phyloP scores from a whole-genome alignment of 23 tunicate genomes.

The Clavelina lepadiformis region DNA sequence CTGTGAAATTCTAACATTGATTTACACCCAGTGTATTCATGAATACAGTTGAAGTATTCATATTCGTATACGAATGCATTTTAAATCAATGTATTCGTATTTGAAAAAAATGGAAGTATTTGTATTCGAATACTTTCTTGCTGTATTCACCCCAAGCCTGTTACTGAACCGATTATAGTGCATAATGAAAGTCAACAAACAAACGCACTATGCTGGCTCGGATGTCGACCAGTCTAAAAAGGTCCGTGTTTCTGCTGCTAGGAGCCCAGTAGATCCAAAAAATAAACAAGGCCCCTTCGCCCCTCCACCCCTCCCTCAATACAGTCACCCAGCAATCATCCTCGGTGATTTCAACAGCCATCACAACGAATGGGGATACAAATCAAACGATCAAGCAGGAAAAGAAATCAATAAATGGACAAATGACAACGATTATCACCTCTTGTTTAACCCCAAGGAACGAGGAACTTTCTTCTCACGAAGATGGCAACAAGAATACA shows the following conservation, averaged over 20 bases:
- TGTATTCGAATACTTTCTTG: no score
- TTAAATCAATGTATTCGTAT: no score
- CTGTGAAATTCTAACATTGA: no score
- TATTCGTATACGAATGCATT: no score
- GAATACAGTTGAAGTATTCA: no score
- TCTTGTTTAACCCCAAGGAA: slow-evolving; percentile 8
- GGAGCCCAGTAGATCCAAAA: slow-evolving; percentile 4
- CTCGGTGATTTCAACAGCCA: slow-evolving; percentile 10
- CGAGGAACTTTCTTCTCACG: slow-evolving; percentile 18
- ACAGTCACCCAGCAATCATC: neutral
- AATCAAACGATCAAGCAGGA: slow-evolving; percentile 4
- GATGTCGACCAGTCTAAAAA: slow-evolving; percentile 8
- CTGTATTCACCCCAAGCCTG: no score
- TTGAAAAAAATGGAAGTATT: no score
- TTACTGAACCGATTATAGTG: no score
- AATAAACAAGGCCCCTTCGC: neutral
- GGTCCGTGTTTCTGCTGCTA: slow-evolving; percentile 2
- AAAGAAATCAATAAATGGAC: slow-evolving; percentile 10
- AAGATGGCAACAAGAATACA: slow-evolving; percentile 19
- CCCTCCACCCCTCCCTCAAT: neutral
- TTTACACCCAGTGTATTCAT: no score
- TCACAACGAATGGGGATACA: slow-evolving; percentile 17
- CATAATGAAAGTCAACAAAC: no score
- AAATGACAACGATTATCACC: slow-evolving; percentile 2
- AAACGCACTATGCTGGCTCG: slow-evolving; percentile 21